Evolutionary conservation across 2,888 invertebrate genomes (phyloP).

Genomic region (Platynereis dumerilii): DNA sequence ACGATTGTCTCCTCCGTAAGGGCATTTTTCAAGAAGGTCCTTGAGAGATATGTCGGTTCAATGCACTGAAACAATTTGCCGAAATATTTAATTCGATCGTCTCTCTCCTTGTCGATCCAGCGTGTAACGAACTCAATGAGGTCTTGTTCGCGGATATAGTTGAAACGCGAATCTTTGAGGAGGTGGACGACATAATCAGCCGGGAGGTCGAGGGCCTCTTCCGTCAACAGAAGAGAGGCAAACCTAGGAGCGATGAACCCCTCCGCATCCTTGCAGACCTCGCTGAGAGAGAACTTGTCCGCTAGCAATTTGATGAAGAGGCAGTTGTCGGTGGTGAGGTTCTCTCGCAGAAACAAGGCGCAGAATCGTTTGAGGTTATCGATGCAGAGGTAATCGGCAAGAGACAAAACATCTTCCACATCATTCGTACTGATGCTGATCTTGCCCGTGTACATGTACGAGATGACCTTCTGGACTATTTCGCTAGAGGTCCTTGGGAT

Average conservation of each 20-base stretch:
- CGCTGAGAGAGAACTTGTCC: conserved; percentile 14
- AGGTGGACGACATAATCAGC: conserved; percentile 12
- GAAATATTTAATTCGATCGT: conserved; percentile 6
- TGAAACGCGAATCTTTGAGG: conserved; percentile 14
- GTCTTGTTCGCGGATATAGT: conserved; percentile 23
- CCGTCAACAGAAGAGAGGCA: neutral
- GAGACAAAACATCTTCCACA: conserved; percentile 26
- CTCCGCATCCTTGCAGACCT: conserved; percentile 4
- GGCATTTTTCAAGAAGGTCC: conserved; percentile 4
- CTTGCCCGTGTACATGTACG: conserved; percentile 26
- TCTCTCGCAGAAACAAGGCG: conserved; percentile 8
- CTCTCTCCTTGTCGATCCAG: conserved; percentile 14
- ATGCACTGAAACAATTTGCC: conserved; percentile 10
- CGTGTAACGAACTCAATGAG: conserved; percentile 9
- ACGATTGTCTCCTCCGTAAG: neutral
- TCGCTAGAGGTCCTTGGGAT: conserved; percentile 9
- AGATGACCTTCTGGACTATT: conserved; percentile 5
- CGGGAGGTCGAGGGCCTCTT: conserved; percentile 19
- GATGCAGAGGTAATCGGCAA: conserved; percentile 28
- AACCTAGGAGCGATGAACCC: conserved; percentile 26
- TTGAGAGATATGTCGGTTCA: conserved; percentile 16
- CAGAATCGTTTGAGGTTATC: conserved; percentile 24
- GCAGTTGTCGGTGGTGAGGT: conserved; percentile 24
- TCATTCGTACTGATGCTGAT: conserved; percentile 15
- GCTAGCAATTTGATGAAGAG: conserved; percentile 20